Conservation (phyloP, 1,140 invertebrate species). For the Pseudoatta argentina region DNA sequence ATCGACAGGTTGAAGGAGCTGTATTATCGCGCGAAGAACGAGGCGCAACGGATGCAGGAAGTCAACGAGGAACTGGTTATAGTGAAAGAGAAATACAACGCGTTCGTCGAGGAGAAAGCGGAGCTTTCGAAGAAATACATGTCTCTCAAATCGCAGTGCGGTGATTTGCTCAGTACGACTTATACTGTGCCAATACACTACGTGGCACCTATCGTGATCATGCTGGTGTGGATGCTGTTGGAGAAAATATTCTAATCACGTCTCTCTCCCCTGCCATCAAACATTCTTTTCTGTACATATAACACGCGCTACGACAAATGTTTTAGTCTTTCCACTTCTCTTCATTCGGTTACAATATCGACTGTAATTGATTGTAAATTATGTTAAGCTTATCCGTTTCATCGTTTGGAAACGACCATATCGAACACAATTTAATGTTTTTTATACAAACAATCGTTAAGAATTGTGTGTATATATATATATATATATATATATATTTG, state of each 20-base stretch:
- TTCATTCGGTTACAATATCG: slow-evolving; percentile 30
- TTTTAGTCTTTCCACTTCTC: slow-evolving; percentile 13
- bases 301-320: not conserved
- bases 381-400: slow-evolving; percentile 9
- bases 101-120: slow-evolving; percentile 84
- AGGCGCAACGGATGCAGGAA: slow-evolving; percentile 83
- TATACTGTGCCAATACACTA: slow-evolving; percentile 85
- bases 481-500: slow-evolving; percentile 14
- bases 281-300: slow-evolving; percentile 38
- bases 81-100: slow-evolving; percentile 86
- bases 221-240: slow-evolving; percentile 82
- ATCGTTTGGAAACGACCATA: not conserved
- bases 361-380: slow-evolving; percentile 23
- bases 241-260: slow-evolving; percentile 84
- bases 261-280: slow-evolving; percentile 14
- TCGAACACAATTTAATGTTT: slow-evolving; percentile 63
- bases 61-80: slow-evolving; percentile 86
- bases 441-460: slow-evolving; percentile 67
- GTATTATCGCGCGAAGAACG: slow-evolving; percentile 82
- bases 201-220: slow-evolving; percentile 81
- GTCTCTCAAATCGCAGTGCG: slow-evolving; percentile 82
- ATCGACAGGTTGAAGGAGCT: slow-evolving; percentile 77
- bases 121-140: slow-evolving; percentile 83
- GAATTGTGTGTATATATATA: slow-evolving; percentile 57
- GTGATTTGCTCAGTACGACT: slow-evolving; percentile 80